Evolutionary conservation across 2,888 invertebrate species (phyloP).

Genomic region (Arrhopalites spinosus): DNA sequence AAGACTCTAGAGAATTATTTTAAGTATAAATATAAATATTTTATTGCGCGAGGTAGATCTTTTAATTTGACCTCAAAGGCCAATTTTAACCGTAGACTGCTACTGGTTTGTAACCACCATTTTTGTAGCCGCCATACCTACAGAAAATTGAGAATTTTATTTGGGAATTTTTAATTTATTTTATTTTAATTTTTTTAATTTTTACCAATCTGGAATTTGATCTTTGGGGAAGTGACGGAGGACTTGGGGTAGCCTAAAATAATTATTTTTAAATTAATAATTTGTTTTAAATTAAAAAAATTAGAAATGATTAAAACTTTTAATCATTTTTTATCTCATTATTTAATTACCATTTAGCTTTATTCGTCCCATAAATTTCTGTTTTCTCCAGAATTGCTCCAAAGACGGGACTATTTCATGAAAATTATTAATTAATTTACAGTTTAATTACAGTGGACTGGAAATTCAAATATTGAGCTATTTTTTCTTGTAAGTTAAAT

Average conservation of each 20-base stretch:
- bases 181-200: no score
- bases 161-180: no score
- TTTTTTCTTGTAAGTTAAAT: background rate
- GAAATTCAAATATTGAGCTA: background rate
- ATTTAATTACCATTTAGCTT: conserved; percentile 11
- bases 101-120: conserved; percentile 3
- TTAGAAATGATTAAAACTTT: no score
- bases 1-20: no score
- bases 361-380: conserved; percentile 36
- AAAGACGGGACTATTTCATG: conserved; percentile 13
- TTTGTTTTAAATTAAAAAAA: no score
- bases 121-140: conserved; percentile 13
- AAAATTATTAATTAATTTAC: background rate
- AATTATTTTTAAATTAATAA: background rate
- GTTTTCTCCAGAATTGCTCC: conserved; percentile 34
- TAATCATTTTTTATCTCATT: no score
- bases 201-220: conserved; percentile 20
- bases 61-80: no score
- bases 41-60: no score
- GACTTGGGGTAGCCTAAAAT: conserved; percentile 17
- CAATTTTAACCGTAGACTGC: conserved; percentile 30
- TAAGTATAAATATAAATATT: no score
- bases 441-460: background rate
- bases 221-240: conserved; percentile 32
- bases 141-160: no score